Evolutionary conservation across 2,888 invertebrate genomes (phyloP), one percentile per base, ranked within the genome.

Genomic region (Dryomyza anilis): DNA sequence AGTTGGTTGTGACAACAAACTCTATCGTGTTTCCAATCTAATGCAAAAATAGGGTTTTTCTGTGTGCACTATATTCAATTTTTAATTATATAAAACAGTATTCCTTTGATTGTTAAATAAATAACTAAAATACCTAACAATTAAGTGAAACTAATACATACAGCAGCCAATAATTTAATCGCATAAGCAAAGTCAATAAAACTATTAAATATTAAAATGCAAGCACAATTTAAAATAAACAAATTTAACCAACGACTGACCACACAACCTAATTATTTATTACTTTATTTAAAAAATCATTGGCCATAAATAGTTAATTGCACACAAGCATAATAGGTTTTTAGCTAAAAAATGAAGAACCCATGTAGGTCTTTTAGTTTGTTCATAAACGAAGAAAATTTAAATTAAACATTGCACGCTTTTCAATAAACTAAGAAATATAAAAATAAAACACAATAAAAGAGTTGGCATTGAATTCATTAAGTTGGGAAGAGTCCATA

Each of bases 221-320:
- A n/a, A n/a, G n/a, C n/a, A n/a, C n/a, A n/a, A n/a, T n/a, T n/a
- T n/a, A n/a, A n/a, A n/a, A 33, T 55, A 19, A 55, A 57, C 39
- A 50, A 53, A 56, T 56, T 36, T 16, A 65, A 66, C 60, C 56
- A 63, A 70, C 70, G 70, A 69, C 77, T 78, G 77, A 78, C 78
- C 78, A 78, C 76, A 72, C 77, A 78, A 78, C 78, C 78, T 74
- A 76, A 75, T 75, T 78, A 69, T 65, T 63, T 65, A 66, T 73
- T 70, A n/a, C n/a, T n/a, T 71, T 73, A 75, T 27, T 46, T 69
- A 73, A 74, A 75, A 75, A 78, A 73, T 70, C 73, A 69, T 69
- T 74, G 72, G 72, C 75, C 74, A 76, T 76, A 76, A 78, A 78
- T 52, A n/a, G n/a, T 52, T 52, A 10, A 39, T n/a, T 39, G 16